Conservation (phyloP, 2,888 invertebrate genomes). For the Cataglyphis altisquamis region DNA sequence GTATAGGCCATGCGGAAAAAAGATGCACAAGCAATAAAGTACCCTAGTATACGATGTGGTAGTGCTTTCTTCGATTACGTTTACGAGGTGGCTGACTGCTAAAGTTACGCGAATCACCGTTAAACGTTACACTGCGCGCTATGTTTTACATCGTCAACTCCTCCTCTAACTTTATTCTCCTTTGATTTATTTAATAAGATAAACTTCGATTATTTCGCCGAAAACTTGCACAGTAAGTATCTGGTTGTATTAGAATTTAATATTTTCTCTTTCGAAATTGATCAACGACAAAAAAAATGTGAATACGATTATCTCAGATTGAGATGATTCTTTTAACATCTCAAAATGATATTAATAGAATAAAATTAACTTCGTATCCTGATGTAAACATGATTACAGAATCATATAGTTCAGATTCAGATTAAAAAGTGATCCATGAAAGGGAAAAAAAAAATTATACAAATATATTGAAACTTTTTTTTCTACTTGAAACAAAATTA, state of each 20-base stretch:
- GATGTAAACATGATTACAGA: background rate
- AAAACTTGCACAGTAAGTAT: background rate
- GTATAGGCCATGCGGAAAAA: constrained; percentile 24
- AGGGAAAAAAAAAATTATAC: background rate
- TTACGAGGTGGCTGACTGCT: constrained; percentile 55
- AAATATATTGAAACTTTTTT: background rate
- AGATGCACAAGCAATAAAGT: constrained; percentile 44
- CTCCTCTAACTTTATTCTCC: background rate
- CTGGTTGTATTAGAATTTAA: background rate
- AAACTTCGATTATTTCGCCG: background rate
- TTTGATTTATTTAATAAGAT: background rate
- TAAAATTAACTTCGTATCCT: background rate
- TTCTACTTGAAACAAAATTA: background rate
- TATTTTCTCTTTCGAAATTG: background rate
- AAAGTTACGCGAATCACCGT: constrained; percentile 56
- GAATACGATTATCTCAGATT: background rate
- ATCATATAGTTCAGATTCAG: background rate
- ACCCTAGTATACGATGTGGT: constrained; percentile 35
- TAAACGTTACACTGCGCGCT: constrained; percentile 24
- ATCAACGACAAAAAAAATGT: background rate
- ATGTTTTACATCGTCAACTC: constrained; percentile 46
- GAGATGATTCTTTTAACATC: background rate
- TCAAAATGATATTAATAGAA: background rate
- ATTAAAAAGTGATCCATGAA: background rate
- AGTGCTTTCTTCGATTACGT: constrained; percentile 57